Evolutionary conservation across 2,888 invertebrate genomes (phyloP).

Genomic region (Pyrrhosoma nymphula): DNA sequence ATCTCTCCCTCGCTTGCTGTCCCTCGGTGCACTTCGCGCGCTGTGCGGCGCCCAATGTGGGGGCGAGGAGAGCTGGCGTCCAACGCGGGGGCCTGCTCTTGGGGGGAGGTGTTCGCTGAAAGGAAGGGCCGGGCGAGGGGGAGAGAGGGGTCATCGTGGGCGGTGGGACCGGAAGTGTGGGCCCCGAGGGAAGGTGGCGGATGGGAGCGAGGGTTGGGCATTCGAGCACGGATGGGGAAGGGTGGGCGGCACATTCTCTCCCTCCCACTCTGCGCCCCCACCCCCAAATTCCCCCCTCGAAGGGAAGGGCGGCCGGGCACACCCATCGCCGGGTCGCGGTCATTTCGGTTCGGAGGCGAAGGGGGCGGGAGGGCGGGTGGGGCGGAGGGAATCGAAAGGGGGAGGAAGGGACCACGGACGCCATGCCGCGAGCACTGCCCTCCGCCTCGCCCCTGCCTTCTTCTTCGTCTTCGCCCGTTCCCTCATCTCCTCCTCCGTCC

Average conservation of each 20-base stretch:
- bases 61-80: neutral
- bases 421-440: conserved; percentile 55
- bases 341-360: conserved; percentile 28
- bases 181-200: conserved; percentile 48
- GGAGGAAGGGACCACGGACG: conserved; percentile 8
- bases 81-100: neutral
- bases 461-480: neutral
- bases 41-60: neutral
- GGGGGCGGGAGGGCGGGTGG: neutral
- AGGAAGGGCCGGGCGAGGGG: neutral
- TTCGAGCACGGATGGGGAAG: neutral
- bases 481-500: neutral
- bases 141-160: neutral
- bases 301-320: conserved; percentile 51
- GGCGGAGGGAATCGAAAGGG: neutral
- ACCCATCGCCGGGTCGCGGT: conserved; percentile 64
- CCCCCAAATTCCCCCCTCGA: neutral
- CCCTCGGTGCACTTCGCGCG: conserved; percentile 49
- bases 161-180: conserved; percentile 60
- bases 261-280: neutral
- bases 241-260: conserved; percentile 19
- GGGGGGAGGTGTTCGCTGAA: neutral
- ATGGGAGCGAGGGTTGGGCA: neutral
- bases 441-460: neutral
- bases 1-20: neutral